Conservation (phyloP, 35 echinoderm and acorn worm species). For the Eucidaris tribuloides region DNA sequence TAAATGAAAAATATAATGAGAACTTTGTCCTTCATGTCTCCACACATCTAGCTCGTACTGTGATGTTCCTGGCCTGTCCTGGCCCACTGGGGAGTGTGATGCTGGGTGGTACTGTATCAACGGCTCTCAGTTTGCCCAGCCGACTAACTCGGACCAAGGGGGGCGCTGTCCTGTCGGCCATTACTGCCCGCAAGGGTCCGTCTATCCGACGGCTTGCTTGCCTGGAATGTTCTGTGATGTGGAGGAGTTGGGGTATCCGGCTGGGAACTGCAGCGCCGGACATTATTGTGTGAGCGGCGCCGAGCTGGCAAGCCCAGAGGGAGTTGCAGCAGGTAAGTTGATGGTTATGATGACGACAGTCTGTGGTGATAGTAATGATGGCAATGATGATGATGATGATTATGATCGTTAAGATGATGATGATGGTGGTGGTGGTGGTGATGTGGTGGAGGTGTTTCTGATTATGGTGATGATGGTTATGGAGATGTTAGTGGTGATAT, state of each 20-base stretch:
- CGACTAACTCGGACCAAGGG: constrained; percentile 48
- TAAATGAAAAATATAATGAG: no score
- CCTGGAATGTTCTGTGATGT: constrained; percentile 88
- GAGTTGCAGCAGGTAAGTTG: constrained; percentile 58
- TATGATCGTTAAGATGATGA: no score
- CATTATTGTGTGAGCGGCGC: constrained; percentile 76
- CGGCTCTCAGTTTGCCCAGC: constrained; percentile 81
- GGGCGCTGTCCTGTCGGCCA: constrained; percentile 65
- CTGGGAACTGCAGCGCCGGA: constrained; percentile 76
- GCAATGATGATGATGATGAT: no score
- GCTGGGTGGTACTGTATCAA: constrained; percentile 95
- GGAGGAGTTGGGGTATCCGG: constrained; percentile 59
- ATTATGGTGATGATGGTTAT: neutral
- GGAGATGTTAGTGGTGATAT: neutral
- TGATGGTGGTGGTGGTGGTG: no score
- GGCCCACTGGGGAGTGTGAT: constrained; percentile 80
- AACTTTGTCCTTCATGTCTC: no score
- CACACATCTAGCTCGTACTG: constrained; percentile 63
- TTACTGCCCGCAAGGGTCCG: constrained; percentile 80
- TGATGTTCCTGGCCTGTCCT: constrained; percentile 71
- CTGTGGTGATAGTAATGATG: no score
- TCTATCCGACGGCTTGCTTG: constrained; percentile 53
- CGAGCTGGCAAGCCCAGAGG: constrained; percentile 43
- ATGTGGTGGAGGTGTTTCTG: no score
- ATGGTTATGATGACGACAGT: neutral